phyloP scores from a whole-genome alignment of 2,888 invertebrate species.

The Luperina nickerlii region DNA sequence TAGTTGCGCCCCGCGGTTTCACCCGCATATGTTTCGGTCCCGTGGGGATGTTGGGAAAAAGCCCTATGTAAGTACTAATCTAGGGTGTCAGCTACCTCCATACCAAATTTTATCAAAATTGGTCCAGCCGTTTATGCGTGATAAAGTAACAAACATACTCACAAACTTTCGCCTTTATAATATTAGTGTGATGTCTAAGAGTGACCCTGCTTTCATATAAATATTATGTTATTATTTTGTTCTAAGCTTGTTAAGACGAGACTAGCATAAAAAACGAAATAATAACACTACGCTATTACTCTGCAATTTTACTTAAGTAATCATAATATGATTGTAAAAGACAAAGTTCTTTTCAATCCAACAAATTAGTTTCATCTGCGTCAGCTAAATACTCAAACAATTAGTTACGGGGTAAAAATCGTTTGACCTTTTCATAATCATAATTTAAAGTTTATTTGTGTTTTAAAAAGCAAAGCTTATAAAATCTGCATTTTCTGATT shows the following conservation, averaged over 20 bases:
- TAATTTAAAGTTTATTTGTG: too few relatives aligned
- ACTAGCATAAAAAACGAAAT: background rate
- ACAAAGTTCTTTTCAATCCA: background rate
- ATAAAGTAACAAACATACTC: too few relatives aligned
- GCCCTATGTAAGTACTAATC: too few relatives aligned
- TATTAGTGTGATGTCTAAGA: too few relatives aligned
- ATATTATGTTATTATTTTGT: conserved; percentile 17
- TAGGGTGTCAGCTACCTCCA: too few relatives aligned
- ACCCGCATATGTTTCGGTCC: too few relatives aligned
- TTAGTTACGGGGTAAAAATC: background rate
- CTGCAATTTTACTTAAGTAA: background rate
- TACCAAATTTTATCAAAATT: too few relatives aligned
- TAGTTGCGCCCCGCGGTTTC: too few relatives aligned
- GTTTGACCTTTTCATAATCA: background rate
- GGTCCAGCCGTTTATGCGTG: too few relatives aligned
- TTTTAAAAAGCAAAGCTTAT: background rate
- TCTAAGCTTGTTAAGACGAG: too few relatives aligned
- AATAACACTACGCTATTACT: background rate
- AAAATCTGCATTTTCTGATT: background rate
- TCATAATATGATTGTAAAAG: background rate
- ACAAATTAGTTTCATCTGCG: background rate
- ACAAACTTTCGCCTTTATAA: too few relatives aligned
- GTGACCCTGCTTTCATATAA: conserved; percentile 1
- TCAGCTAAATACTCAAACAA: background rate
- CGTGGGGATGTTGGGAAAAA: too few relatives aligned